Percentiles rank a stretch among this genome's conserved stretches.
Evolutionary conservation across 64 coral and sea anemone genomes (phyloP).

Genomic region (Cladopsammia gracilis): DNA sequence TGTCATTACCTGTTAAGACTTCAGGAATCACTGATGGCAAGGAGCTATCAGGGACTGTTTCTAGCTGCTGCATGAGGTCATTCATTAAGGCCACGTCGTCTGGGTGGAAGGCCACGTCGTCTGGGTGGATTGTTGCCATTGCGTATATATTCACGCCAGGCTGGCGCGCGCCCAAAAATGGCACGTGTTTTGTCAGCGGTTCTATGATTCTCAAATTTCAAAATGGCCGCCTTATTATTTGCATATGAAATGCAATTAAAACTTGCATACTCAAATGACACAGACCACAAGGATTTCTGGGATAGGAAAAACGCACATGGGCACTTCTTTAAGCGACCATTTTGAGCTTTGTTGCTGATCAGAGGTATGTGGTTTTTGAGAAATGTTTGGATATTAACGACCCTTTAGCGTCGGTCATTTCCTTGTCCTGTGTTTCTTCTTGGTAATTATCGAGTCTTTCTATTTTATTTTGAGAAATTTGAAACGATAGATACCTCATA

Average conservation of each 20-base stretch:
- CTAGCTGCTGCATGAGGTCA: too few species aligned
- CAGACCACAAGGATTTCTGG: conserved; percentile 51
- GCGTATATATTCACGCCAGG: too few species aligned
- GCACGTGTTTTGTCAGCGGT: conserved; percentile 60
- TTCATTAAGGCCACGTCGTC: too few species aligned
- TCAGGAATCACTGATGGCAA: too few species aligned
- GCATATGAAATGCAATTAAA: conserved; percentile 2
- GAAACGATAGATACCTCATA: conserved; percentile 59
- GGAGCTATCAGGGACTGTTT: too few species aligned
- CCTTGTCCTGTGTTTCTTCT: conserved; percentile 17
- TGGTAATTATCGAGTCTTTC: conserved; percentile 28
- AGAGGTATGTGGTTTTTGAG: too few species aligned
- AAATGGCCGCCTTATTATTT: conserved; percentile 46
- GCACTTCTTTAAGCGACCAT: conserved; percentile 2
- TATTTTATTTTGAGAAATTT: conserved; percentile 31
- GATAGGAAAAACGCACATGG: conserved; percentile 59
- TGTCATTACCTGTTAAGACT: too few species aligned
- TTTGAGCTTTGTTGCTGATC: neutral
- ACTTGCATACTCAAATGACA: neutral
- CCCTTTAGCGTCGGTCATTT: conserved; percentile 22
- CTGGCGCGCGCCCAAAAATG: conserved; percentile 39
- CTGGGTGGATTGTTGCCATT: too few species aligned
- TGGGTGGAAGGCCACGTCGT: too few species aligned
- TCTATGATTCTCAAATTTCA: conserved; percentile 30
- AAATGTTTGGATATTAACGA: conserved; percentile 6